phyloP scores from a whole-genome alignment of 2,113 vertebrate genomes.

The Aptenodytes forsteri region DNA sequence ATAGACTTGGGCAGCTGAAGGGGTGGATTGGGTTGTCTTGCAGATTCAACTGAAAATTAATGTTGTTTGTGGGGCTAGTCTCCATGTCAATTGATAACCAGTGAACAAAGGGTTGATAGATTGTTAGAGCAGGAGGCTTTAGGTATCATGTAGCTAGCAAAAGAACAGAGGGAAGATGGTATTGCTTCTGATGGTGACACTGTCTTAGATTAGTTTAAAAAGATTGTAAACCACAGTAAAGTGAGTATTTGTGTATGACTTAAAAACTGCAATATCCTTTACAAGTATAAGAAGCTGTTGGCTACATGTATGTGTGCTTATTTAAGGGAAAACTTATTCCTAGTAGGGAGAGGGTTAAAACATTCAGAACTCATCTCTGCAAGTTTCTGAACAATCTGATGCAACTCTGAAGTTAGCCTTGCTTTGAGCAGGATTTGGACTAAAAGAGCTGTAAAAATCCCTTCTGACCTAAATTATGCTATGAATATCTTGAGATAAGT shows the following conservation, averaged over 20 bases:
- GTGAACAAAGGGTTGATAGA: not conserved
- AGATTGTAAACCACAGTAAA: not conserved
- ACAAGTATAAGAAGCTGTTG: not conserved
- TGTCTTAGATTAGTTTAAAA: not conserved
- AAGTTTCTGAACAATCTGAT: not conserved
- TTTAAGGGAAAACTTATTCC: rapidly evolving
- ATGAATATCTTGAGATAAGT: not conserved
- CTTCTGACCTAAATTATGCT: not conserved
- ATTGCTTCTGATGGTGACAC: not conserved
- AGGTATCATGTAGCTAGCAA: not conserved
- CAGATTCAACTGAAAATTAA: not conserved
- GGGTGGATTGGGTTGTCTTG: not conserved
- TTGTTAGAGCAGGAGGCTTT: not conserved
- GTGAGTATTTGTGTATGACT: not conserved
- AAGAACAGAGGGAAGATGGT: not conserved
- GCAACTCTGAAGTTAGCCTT: not conserved
- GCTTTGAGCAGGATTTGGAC: not conserved
- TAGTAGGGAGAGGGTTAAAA: not conserved
- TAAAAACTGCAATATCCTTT: not conserved
- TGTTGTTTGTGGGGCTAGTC: not conserved
- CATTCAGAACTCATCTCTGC: not conserved
- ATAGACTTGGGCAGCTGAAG: not conserved
- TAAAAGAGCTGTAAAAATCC: not conserved
- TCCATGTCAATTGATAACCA: rapidly evolving
- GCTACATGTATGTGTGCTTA: not conserved